These are phyloP conservation scores for Latrodectus elegans DNA, from an alignment of 2,888 invertebrate genomes.

Conservation along the genomic window DNA sequence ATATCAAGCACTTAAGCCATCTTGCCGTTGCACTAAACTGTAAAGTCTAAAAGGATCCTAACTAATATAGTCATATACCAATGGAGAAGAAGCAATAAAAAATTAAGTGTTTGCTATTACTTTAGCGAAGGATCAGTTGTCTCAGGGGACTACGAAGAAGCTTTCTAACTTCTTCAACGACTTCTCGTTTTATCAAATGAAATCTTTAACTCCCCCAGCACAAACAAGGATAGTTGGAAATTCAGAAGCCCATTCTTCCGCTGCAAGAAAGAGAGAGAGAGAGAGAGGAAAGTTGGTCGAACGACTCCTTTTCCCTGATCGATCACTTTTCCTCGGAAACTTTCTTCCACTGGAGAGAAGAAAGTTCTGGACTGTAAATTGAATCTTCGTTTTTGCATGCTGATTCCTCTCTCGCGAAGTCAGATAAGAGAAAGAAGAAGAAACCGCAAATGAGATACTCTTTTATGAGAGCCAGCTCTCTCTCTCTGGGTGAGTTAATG, in stretches of 20 bases:
- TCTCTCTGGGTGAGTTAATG: no score
- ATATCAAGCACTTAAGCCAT: no score
- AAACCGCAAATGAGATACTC: neutral
- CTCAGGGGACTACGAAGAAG: neutral
- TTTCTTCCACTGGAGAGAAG: conserved; percentile 1
- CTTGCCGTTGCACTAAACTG: no score
- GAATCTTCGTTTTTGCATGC: neutral
- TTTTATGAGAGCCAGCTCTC: no score
- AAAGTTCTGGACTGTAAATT: neutral
- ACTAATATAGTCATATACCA: no score
- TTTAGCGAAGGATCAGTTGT: conserved; percentile 2
- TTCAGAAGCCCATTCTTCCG: neutral
- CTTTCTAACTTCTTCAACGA: neutral
- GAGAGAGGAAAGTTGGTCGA: neutral
- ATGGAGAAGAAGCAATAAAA: conserved; percentile 1
- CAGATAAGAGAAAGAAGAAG: neutral
- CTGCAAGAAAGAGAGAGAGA: neutral
- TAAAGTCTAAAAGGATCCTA: no score
- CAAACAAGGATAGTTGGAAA: neutral
- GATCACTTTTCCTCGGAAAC: neutral
- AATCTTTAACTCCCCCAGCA: neutral
- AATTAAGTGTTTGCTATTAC: conserved; percentile 18
- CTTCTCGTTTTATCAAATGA: neutral
- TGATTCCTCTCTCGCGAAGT: neutral
- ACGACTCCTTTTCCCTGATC: neutral